Evolutionary conservation across 2,888 invertebrate species (phyloP).

Genomic region (Timema podura): DNA sequence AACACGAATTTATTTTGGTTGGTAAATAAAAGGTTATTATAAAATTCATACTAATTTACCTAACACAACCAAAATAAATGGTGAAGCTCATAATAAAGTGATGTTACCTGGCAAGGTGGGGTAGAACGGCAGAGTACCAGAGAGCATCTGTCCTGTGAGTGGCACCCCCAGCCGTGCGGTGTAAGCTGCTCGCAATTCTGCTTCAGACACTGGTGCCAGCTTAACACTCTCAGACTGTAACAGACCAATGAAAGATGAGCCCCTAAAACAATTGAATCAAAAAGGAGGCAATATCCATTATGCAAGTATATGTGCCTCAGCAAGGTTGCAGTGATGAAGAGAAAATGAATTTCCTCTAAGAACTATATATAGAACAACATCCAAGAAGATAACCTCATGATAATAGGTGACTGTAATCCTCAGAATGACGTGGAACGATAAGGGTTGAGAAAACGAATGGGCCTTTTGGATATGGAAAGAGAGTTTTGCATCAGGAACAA

Average conservation of each 20-base stretch:
- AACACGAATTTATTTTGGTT: neutral
- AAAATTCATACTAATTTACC: neutral
- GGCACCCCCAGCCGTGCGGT: slow-evolving; percentile 64
- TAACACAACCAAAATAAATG: neutral
- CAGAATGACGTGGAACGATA: no score
- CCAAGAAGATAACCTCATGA: no score
- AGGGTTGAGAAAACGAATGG: no score
- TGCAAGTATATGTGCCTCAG: no score
- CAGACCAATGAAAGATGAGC: neutral
- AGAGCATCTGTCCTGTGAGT: slow-evolving; percentile 61
- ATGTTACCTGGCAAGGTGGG: slow-evolving; percentile 54
- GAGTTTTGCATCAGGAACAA: no score
- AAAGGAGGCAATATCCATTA: no score
- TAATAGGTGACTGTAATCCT: no score
- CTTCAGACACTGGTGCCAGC: slow-evolving; percentile 65
- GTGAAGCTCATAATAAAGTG: neutral
- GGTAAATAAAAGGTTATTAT: neutral
- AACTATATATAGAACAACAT: no score
- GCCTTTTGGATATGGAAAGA: no score
- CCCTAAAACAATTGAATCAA: neutral
- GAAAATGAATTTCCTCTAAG: no score
- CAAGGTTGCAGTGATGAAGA: no score
- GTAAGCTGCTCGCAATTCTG: slow-evolving; percentile 69
- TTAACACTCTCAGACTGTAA: slow-evolving; percentile 46
- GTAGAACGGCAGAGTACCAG: slow-evolving; percentile 66